Conservation (phyloP, 2,797 vertebrate species). For the Ceryle rudis region DNA sequence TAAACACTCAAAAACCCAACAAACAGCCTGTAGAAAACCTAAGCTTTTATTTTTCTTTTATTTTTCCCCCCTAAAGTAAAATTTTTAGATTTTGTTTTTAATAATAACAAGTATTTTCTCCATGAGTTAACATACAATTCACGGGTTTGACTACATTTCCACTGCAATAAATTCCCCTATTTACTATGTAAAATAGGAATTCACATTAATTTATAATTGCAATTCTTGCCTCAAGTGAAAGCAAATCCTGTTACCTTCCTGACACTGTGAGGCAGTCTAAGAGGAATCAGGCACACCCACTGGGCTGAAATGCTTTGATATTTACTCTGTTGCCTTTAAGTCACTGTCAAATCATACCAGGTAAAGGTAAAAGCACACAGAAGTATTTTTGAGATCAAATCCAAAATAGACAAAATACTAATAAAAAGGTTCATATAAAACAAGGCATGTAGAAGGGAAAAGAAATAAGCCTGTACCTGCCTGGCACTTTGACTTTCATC, state of each 20-base stretch:
- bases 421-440: neutral
- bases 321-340: neutral
- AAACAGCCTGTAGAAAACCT: neutral
- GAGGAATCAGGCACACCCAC: neutral
- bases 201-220: neutral
- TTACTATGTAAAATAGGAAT: conserved; percentile 9
- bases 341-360: neutral
- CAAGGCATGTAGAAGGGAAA: neutral
- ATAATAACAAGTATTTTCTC: neutral
- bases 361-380: neutral
- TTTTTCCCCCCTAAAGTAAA: neutral
- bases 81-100: neutral
- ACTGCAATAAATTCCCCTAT: neutral
- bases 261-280: neutral
- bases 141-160: neutral
- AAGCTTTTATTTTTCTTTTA: neutral
- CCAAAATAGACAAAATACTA: neutral
- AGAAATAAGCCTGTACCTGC: neutral
- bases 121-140: neutral
- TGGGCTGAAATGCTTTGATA: conserved; percentile 22
- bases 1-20: accelerated
- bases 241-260: conserved; percentile 4
- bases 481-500: neutral
- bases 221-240: neutral
- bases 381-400: conserved; percentile 1